Evolutionary conservation across 2,888 invertebrate species (phyloP), one percentile per base, ranked within the genome.

Genomic region (Trichopria drosophilae): DNA sequence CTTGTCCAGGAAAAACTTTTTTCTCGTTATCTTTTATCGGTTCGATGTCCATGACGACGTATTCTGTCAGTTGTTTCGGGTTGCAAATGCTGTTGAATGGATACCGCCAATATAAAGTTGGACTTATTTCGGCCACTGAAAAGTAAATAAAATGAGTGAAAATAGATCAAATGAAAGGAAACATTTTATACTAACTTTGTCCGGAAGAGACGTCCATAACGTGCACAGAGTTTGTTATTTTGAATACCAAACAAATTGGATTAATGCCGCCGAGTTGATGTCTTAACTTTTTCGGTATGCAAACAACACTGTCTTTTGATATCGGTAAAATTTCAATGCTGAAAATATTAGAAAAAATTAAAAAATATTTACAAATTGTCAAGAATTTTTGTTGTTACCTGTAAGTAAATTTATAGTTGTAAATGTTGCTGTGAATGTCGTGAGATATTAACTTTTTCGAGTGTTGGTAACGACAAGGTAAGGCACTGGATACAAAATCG

Each of bases 391-490:
- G 16, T 16, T 29, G 36, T 54, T 66, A 77, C 78, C 77, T 75
- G 76, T 83, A 92, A 5, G 95, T 91, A 71, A 90, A 91, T 77
- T 99, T 99, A 77, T 96, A 98, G 76, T 97, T 97, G 77, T 90
- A 97, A 10, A 87, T 83, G 71, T 99, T 99, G 74, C 92, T 97
- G 76, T 94, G 95, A 48, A 93, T 90, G 76, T 99, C 99, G 68
- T 98, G 98, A 0, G 98, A 96, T 64, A 98, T 89, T 29, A 98
- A 80, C 68, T 95, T 94, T 76, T 98, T 96, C 0, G 97, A 94
- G 68, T 90, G 88, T 61, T 88, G 86, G 67, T 86, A 86, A 68
- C 90, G 87, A 65, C 90, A 87, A 0, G 99, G 99, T 45, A 98
- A 82, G 60, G 94, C 88, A 4, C 90, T 82, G 53, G 82, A 81